These are phyloP conservation scores for Malthinus seriepunctatus DNA, from an alignment of 2,888 invertebrate genomes.

Conservation along the genomic window DNA sequence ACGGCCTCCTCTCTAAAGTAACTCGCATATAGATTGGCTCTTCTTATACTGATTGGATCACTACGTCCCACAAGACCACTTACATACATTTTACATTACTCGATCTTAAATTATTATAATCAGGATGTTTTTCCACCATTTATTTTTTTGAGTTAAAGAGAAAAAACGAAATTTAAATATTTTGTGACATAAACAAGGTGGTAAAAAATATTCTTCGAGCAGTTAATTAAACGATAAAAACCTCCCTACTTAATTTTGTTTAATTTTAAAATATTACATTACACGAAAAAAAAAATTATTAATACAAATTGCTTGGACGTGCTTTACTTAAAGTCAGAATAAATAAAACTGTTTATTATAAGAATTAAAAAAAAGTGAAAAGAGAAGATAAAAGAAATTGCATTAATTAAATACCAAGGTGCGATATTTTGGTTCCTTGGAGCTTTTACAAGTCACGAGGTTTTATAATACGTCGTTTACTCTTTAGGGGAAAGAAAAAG, in stretches of 20 bases:
- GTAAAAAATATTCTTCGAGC: neutral
- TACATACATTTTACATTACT: slow-evolving; percentile 26
- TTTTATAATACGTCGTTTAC: slow-evolving; percentile 2
- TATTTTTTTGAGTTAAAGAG: neutral
- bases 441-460: slow-evolving; percentile 10
- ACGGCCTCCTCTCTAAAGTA: slow-evolving; percentile 36
- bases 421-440: slow-evolving; percentile 13
- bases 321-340: slow-evolving; percentile 20
- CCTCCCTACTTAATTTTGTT: slow-evolving; percentile 11
- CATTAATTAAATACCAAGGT: slow-evolving; percentile 24
- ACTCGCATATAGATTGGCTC: slow-evolving; percentile 43
- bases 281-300: slow-evolving; percentile 20
- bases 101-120: too few relatives aligned
- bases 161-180: neutral
- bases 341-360: slow-evolving; percentile 12
- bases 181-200: neutral
- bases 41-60: slow-evolving; percentile 38
- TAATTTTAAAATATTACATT: slow-evolving; percentile 7
- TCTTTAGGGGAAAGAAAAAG: too few relatives aligned
- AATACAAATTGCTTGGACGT: slow-evolving; percentile 23
- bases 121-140: too few relatives aligned
- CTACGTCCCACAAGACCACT: slow-evolving; percentile 34
- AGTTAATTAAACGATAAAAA: slow-evolving; percentile 20
- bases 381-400: slow-evolving; percentile 18
- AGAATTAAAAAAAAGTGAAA: too few relatives aligned